Percentiles rank a stretch among this genome's conserved stretches.
phyloP scores from a whole-genome alignment of 1,140 invertebrate genomes.

The Pentalonia nigronervosa region DNA sequence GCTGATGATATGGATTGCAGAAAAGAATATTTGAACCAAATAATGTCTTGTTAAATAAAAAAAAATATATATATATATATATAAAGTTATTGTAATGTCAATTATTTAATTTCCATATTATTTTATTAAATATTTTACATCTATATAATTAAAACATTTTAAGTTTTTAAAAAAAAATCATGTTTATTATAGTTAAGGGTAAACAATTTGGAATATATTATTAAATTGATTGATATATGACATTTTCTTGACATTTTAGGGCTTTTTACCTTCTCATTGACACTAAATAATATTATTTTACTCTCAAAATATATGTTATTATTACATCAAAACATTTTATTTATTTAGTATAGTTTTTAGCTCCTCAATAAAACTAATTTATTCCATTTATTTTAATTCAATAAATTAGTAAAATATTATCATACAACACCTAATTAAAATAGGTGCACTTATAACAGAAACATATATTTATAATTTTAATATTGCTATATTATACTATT shows the following conservation, averaged over 20 bases:
- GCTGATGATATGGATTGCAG: conserved; percentile 85
- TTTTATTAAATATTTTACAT: background rate
- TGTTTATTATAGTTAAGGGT: background rate
- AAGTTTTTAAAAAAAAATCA: background rate
- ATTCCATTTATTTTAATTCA: background rate
- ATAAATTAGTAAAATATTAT: too few relatives aligned
- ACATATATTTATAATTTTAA: too few relatives aligned
- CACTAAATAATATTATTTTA: background rate
- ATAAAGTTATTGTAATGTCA: background rate
- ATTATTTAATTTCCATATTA: background rate
- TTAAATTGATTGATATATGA: background rate
- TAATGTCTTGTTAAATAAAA: conserved; percentile 64
- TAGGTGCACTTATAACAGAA: too few relatives aligned
- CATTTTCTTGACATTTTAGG: background rate
- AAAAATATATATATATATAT: background rate
- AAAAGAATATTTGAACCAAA: conserved; percentile 73
- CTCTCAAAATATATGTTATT: background rate
- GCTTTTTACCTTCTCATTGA: background rate
- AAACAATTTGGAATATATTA: background rate
- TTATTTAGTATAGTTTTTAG: too few relatives aligned
- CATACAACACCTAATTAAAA: too few relatives aligned
- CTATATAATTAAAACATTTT: background rate
- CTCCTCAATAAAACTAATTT: background rate
- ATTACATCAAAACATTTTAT: too few relatives aligned
- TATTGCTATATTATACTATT: too few relatives aligned